Base-by-base conservation (phyloP, 2,888 invertebrate species). In the Pandemis heparana region DNA sequence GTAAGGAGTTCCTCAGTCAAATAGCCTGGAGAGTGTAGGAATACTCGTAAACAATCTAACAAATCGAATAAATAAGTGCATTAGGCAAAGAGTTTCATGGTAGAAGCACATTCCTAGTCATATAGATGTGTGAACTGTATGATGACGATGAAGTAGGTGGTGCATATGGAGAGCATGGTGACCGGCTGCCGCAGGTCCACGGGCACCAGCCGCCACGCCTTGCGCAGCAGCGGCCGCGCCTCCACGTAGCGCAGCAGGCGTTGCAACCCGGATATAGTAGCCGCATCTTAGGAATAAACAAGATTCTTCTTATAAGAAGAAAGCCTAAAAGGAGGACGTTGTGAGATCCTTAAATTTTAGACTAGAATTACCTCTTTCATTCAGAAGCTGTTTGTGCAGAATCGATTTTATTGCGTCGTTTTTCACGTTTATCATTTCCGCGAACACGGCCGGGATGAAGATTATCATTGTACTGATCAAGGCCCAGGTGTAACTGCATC, bases 71-170 rank as follows among this genome's bases (percentile, higher is more conserved):
- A 23, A 23, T 1, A 23, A 23, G 23, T 23, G 23, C 23, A 23
- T 1, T 23, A 23, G 23, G 23, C 23, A 23, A 23, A 23, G 23
- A 23, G 23, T 23, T 23, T 23, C 23, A 23, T 23, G 23, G 23
- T 23, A 23, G 23, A 23, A 23, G 23, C 23, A 23, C 23, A 23
- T 23, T 23, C 23, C 2, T 23, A 23, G 23, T 23, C 23, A 23
- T 23, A 23, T 23, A 23, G 23, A 61, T 72, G 72, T 5, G 67
- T 62, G 10, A 68, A 72, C 16, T 72, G 72, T 12, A 72, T 23
- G 14, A 72, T 41, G 14, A 72, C 62, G 10, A 72, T 68, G 18
- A 72, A 18, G n/a, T 72, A 68, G 14, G 72, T 72, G 12, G 39
- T 38, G 18, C 62, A 62, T 16, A 68, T 67, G 56, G 56, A 56